Evolutionary conservation across 2,888 invertebrate genomes (phyloP).

Genomic region (Xylota sylvarum): DNA sequence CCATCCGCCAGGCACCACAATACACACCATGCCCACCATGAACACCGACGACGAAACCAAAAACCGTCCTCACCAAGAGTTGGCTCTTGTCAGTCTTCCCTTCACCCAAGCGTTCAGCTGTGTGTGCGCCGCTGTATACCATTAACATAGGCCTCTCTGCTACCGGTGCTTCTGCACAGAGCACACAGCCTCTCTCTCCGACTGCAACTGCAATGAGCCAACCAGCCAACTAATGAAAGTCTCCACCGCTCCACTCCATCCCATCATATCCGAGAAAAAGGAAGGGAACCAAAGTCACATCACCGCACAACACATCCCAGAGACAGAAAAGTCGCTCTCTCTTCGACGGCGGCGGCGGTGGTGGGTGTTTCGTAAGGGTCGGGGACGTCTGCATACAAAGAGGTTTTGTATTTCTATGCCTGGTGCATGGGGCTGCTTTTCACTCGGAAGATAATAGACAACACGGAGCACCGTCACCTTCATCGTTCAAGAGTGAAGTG

Average conservation of each 20-base stretch:
- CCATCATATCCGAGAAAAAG: constrained; percentile 23
- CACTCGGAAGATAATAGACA: constrained; percentile 69
- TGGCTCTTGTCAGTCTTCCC: constrained; percentile 72
- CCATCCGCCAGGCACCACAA: constrained; percentile 66
- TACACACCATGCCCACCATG: constrained; percentile 58
- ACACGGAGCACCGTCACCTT: constrained; percentile 74
- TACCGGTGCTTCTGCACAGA: constrained; percentile 47
- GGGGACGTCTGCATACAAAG: constrained; percentile 51
- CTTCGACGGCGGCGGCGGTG: constrained; percentile 29
- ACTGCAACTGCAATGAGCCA: constrained; percentile 58
- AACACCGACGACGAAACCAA: constrained; percentile 35
- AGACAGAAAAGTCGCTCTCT: constrained; percentile 54
- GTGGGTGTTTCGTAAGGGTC: constrained; percentile 59
- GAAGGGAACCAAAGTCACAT: constrained; percentile 40
- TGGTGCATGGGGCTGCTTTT: constrained; percentile 58
- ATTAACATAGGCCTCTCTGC: constrained; percentile 34
- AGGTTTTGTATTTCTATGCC: constrained; percentile 38
- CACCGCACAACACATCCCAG: constrained; percentile 32
- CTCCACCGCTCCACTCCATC: constrained; percentile 30
- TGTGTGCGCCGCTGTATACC: constrained; percentile 1
- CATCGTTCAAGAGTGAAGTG: constrained; percentile 77
- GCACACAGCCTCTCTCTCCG: constrained; percentile 71
- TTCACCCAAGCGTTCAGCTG: constrained; percentile 51
- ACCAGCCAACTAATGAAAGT: constrained; percentile 71
- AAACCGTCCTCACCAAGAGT: constrained; percentile 56